Evolutionary conservation across 2,888 invertebrate genomes (phyloP).

Genomic region (Ennomos fuscantarius): DNA sequence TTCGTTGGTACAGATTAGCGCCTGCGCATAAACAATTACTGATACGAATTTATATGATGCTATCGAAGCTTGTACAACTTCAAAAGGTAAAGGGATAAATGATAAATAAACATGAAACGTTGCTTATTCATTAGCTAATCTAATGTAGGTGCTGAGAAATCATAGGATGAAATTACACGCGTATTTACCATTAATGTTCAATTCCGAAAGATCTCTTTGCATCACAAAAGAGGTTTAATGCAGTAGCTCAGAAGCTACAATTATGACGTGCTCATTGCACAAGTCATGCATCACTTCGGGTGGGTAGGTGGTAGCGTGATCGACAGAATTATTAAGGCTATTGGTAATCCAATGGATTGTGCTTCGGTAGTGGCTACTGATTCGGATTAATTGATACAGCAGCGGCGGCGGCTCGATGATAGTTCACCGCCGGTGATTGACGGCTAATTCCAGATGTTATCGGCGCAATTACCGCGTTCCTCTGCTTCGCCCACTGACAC

Average conservation of each 20-base stretch:
- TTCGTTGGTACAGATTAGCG: slow-evolving; percentile 53
- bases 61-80: slow-evolving; percentile 33
- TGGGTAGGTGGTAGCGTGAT: slow-evolving; percentile 59
- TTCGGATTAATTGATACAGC: slow-evolving; percentile 81
- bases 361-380: slow-evolving; percentile 72
- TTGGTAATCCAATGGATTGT: slow-evolving; percentile 54
- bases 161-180: too few species aligned
- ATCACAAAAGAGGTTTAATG: slow-evolving; percentile 26
- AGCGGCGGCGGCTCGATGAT: slow-evolving; percentile 66
- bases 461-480: slow-evolving; percentile 71
- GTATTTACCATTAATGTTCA: not conserved
- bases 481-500: slow-evolving; percentile 8
- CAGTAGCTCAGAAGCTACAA: slow-evolving; percentile 38
- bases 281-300: slow-evolving; percentile 45
- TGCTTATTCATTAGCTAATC: slow-evolving; percentile 9
- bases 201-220: slow-evolving; percentile 3
- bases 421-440: slow-evolving; percentile 76
- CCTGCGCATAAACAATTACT: slow-evolving; percentile 61
- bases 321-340: slow-evolving; percentile 70
- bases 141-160: too few species aligned
- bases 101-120: slow-evolving; percentile 17
- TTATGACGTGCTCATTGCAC: slow-evolving; percentile 40
- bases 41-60: slow-evolving; percentile 42
- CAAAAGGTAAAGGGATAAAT: slow-evolving; percentile 14
- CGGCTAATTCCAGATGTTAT: slow-evolving; percentile 81